Base-by-base conservation (phyloP, 2,113 vertebrate genomes). In the Limnothrissa miodon region DNA sequence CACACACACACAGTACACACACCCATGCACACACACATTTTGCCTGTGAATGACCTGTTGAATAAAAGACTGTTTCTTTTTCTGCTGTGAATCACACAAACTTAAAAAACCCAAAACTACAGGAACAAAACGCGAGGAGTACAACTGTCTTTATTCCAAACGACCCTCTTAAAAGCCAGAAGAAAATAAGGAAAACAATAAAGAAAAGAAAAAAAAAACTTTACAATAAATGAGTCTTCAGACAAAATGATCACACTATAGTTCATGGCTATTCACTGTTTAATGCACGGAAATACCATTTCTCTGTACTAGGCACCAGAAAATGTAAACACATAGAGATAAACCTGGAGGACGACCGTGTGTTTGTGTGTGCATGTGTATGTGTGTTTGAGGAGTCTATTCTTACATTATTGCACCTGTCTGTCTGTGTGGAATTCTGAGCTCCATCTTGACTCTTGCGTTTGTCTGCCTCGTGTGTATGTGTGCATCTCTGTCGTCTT, bases 251-350 rank as follows among this genome's bases (percentile, higher is more conserved):
- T 92, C 90, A 93, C 92, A 92, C 86, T 85, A 91, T 83, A 84
- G 59, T 89, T 90, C 90, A 89, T 83, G 90, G 93, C 92, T 94
- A 90, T 95, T 94, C 94, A 96, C 93, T 89, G 93, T 96, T 96
- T 95, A 96, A 96, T 97, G 94, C 95, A 95, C 92, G 93, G 93
- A 96, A 94, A 95, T 93, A 94, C 96, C 93, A 94, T 95, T 51
- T 85, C 83, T 96, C 94, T 96, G 94, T 95, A 97, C 94, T 95
- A 99, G 96, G 97, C 97, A 98, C 97, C 96, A 96, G 96, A 97
- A 96, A 96, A 97, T 97, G 97, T 98, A 97, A 98, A 97, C 96
- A 96, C 95, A 92, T 94, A 92, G 92, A 94, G 95, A 97, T 96
- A 96, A 97, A 97, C 96, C 96, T 96, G 96, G 96, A 97, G 89